Evolutionary conservation across 53 echinoderm and acorn worm species (phyloP), one percentile per base, ranked within the genome.

Genomic region (Actinopyga echinites): DNA sequence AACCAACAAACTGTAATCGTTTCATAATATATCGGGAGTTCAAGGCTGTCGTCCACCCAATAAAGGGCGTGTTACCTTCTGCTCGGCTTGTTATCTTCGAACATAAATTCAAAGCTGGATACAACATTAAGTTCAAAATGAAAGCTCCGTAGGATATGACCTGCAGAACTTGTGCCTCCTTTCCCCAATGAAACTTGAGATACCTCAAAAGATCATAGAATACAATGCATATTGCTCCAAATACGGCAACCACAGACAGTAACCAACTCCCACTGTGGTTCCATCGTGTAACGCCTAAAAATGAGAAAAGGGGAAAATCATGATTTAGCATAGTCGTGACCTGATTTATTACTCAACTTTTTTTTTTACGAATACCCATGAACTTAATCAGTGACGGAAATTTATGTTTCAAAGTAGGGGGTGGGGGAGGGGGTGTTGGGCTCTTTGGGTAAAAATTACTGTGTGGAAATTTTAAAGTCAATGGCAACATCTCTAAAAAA

Each of bases 231-330:
- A 75, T 24, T n/a, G 75, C 31, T 55, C 75, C 75, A 30, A 75
- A 54, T 12, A 75, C 17, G 13, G 53, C 31, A 5, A 54, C 28
- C 2, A 54, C 15, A 2, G 75, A 75, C 1, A 75, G 9, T 5
- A 75, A 22, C 75, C 75, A 52, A 19, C 75, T 75, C 3, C 75
- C 75, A 9, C 31, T 30, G 45, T 75, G 75, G 53, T 75, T 75
- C 75, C 75, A 75, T 11, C 24, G 15, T 5, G 75, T 17, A 12
- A 55, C 45, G 4, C 75, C 75, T 75, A 17, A 49, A 49, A 49
- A 49, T 49, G 0, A 49, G 15, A 49, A 49, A 62, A 30, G 62
- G 19, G 22, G 22, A 62, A 29, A 4, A 59, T 28, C 3, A 2
- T 22, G 28, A 3, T 59, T 19, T 10, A 0, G 59, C 0, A 7